Conservation (phyloP, 2,113 vertebrate species). For the Pollachius pollachius region DNA sequence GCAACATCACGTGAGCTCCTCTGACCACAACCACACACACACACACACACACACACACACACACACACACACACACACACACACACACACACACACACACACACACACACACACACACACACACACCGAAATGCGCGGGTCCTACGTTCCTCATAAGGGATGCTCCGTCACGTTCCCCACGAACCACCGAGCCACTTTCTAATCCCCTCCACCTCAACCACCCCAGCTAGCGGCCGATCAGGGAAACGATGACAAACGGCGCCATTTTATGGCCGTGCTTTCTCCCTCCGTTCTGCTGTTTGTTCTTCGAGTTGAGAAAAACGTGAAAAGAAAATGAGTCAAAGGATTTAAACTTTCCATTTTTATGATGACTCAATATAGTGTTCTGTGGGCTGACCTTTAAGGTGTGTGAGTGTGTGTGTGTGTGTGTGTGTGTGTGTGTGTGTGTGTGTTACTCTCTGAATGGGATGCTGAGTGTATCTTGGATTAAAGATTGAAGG, state of each 20-base stretch:
- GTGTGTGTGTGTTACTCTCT: slow-evolving; percentile 31
- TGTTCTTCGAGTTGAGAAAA: slow-evolving; percentile 39
- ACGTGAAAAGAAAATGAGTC: slow-evolving; percentile 17
- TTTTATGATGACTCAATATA: slow-evolving; percentile 58
- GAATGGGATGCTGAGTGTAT: slow-evolving; percentile 4
- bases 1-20: no score
- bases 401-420: slow-evolving; percentile 44
- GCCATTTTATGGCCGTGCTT: slow-evolving; percentile 37
- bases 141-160: slow-evolving; percentile 12
- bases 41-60: no score
- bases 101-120: no score
- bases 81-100: no score
- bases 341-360: slow-evolving; percentile 63
- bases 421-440: slow-evolving; percentile 25
- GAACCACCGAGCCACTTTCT: slow-evolving; percentile 50
- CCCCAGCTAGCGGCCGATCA: slow-evolving; percentile 49
- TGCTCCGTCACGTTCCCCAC: slow-evolving; percentile 46
- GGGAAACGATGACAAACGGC: slow-evolving; percentile 68
- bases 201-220: slow-evolving; percentile 70
- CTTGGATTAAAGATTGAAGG: no score
- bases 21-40: not conserved
- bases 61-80: no score
- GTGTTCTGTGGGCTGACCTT: slow-evolving; percentile 56
- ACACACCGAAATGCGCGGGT: no score
- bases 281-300: slow-evolving; percentile 52